phyloP scores from a whole-genome alignment of 2,888 invertebrate species.

The Timema podura region DNA sequence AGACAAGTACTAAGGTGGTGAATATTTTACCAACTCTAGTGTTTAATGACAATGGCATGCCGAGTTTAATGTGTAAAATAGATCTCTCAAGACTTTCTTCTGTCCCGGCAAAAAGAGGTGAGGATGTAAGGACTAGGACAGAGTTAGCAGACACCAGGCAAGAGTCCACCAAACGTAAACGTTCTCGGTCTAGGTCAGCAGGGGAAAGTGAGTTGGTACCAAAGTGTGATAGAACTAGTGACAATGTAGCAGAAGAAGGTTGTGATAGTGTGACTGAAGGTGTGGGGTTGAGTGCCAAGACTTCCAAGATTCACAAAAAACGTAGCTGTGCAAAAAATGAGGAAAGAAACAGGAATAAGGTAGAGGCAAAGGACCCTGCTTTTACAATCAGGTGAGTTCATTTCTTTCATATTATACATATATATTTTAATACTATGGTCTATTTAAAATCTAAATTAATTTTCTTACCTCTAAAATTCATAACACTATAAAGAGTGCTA shows the following conservation, averaged over 20 bases:
- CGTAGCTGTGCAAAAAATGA: no score
- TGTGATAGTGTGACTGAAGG: slow-evolving; percentile 28
- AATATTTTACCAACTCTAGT: slow-evolving; percentile 20
- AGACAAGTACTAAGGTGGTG: background rate
- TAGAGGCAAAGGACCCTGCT: no score
- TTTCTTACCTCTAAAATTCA: no score
- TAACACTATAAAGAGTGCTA: no score
- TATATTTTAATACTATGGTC: no score
- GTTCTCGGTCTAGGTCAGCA: slow-evolving; percentile 15
- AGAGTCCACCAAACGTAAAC: slow-evolving; percentile 22
- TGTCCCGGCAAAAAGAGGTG: slow-evolving; percentile 30
- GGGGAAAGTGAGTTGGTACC: slow-evolving; percentile 25
- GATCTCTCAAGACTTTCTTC: slow-evolving; percentile 36
- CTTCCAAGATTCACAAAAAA: no score
- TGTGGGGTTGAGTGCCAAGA: no score
- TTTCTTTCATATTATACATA: no score
- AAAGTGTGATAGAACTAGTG: slow-evolving; percentile 31
- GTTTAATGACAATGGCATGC: slow-evolving; percentile 38
- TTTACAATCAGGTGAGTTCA: no score
- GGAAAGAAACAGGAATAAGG: no score
- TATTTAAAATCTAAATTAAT: no score
- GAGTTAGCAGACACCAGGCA: slow-evolving; percentile 51
- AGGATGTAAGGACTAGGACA: slow-evolving; percentile 50
- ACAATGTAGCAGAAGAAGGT: slow-evolving; percentile 33
- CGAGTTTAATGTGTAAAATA: slow-evolving; percentile 45